Percentiles rank a stretch among this genome's conserved stretches.
These are phyloP conservation scores for Petrolisthes cinctipes DNA, from an alignment of 2,888 invertebrate species.

Conservation along the genomic window DNA sequence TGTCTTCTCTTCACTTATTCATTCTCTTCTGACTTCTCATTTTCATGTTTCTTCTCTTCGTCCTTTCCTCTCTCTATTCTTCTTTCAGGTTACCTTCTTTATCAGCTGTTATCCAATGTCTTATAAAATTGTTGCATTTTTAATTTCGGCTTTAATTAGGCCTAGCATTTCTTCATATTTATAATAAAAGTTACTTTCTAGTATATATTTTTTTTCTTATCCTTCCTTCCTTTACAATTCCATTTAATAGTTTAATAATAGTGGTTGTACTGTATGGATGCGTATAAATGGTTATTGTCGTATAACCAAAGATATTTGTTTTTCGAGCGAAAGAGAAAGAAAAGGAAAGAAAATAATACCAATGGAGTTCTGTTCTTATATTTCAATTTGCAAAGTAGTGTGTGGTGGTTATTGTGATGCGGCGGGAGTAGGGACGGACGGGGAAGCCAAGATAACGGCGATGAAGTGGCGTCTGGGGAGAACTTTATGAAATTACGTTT, in stretches of 20 bases:
- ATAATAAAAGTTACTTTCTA: too few species aligned
- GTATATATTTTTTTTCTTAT: too few species aligned
- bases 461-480: not conserved
- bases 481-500: not conserved
- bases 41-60: not conserved
- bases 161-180: too few species aligned
- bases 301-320: too few species aligned
- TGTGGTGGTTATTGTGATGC: not conserved
- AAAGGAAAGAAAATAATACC: too few species aligned
- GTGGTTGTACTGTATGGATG: too few species aligned
- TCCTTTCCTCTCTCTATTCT: not conserved
- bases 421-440: not conserved
- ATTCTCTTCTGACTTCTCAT: not conserved
- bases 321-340: too few species aligned
- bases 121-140: too few species aligned
- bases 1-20: not conserved
- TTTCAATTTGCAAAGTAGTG: not conserved
- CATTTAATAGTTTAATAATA: too few species aligned
- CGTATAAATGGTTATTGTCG: too few species aligned
- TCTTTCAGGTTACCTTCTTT: not conserved
- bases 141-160: too few species aligned
- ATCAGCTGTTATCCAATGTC: not conserved
- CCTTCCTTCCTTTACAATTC: too few species aligned
- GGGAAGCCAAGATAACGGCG: not conserved
- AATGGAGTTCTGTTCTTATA: not conserved